These are phyloP conservation scores for Autographa pulchrina DNA, from an alignment of 2,888 invertebrate genomes.

Conservation along the genomic window DNA sequence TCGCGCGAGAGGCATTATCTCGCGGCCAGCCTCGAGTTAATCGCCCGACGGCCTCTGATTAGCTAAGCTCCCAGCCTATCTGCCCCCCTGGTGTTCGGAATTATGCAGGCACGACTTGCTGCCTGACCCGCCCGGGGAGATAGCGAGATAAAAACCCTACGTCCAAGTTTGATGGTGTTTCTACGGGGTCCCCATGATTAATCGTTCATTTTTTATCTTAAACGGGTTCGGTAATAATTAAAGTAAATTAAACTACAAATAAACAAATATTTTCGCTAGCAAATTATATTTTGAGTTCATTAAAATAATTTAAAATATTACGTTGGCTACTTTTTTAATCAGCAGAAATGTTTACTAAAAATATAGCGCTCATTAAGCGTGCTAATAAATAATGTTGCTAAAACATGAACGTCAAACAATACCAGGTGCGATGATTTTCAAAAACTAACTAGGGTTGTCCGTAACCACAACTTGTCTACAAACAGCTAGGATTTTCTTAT, in stretches of 20 bases:
- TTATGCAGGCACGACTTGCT: constrained; percentile 84
- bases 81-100: constrained; percentile 80
- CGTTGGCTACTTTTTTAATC: constrained; percentile 36
- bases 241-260: constrained; percentile 13
- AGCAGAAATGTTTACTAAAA: constrained; percentile 43
- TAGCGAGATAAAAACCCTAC: constrained; percentile 69
- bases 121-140: constrained; percentile 65
- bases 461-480: constrained; percentile 7
- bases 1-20: constrained; percentile 87
- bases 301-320: constrained; percentile 14
- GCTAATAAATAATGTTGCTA: constrained; percentile 57
- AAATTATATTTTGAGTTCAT: neutral
- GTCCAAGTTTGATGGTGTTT: constrained; percentile 59
- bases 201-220: constrained; percentile 61
- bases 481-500: neutral
- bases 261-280: neutral
- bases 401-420: constrained; percentile 53
- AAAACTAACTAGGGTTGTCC: constrained; percentile 47
- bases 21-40: constrained; percentile 80
- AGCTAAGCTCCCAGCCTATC: constrained; percentile 83
- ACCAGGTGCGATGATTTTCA: constrained; percentile 52
- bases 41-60: constrained; percentile 85
- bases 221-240: constrained; percentile 41
- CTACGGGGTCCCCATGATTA: constrained; percentile 65
- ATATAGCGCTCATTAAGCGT: constrained; percentile 49